Conservation (phyloP, 2,797 vertebrate genomes). For the Prunella strophiata region DNA sequence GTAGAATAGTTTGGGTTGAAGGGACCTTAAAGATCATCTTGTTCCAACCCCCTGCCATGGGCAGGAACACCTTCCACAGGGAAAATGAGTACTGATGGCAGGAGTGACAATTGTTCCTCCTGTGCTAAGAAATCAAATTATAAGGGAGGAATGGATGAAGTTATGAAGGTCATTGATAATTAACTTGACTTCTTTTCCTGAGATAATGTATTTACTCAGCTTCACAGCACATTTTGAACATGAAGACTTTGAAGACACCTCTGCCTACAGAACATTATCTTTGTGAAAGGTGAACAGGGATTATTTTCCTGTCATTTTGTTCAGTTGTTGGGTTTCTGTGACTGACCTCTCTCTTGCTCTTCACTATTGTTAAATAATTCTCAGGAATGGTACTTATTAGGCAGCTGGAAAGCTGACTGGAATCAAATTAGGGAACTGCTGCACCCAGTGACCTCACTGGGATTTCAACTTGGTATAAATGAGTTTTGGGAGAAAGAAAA, state of each 20-base stretch:
- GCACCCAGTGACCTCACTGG: not conserved
- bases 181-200: not conserved
- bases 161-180: not conserved
- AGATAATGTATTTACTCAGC: not conserved
- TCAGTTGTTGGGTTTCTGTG: not conserved
- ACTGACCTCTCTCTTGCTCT: not conserved
- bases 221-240: not conserved
- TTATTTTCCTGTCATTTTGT: not conserved
- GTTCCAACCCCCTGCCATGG: not conserved
- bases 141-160: not conserved
- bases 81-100: not conserved
- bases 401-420: not conserved
- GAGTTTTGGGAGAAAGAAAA: not conserved
- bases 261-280: not conserved
- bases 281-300: not conserved
- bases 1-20: not conserved
- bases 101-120: not conserved
- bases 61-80: not conserved
- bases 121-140: not conserved
- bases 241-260: not conserved
- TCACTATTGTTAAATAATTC: not conserved
- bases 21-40: not conserved
- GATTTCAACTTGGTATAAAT: not conserved
- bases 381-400: not conserved
- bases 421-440: not conserved